Evolutionary conservation across 2,797 vertebrate species (phyloP).

Genomic region (Smutsia gigantea): DNA sequence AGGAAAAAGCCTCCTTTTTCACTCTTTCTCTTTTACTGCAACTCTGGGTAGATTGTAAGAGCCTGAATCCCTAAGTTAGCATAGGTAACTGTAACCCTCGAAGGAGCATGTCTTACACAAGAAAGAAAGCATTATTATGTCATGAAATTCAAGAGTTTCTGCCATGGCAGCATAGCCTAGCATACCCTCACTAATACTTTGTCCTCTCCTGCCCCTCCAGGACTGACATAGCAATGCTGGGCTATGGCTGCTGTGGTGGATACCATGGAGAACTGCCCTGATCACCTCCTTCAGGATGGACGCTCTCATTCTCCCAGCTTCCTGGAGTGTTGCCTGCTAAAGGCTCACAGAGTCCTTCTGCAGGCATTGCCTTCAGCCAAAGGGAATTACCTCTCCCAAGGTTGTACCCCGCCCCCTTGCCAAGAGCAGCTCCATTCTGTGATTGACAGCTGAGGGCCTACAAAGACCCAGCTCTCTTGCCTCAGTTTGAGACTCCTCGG

Average conservation of each 20-base stretch:
- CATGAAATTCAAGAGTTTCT: background rate
- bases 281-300: background rate
- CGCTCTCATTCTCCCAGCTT: background rate
- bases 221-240: background rate
- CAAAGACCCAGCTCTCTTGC: background rate
- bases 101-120: background rate
- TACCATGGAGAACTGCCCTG: fast-evolving
- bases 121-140: background rate
- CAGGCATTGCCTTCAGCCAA: background rate
- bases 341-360: background rate
- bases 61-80: background rate
- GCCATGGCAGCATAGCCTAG: background rate
- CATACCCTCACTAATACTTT: too few species aligned
- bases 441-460: background rate
- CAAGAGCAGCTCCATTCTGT: background rate
- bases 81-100: background rate
- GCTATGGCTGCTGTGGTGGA: background rate
- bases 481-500: background rate
- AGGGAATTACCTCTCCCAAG: background rate
- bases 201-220: background rate
- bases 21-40: background rate
- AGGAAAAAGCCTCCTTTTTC: background rate
- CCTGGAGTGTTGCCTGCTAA: background rate
- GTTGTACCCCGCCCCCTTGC: fast-evolving
- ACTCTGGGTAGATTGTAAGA: background rate